A percentile compares a stretch with the other conserved stretches of the same genome.
Conservation (phyloP, 2,113 vertebrate genomes). For the Oostethus manadensis region DNA sequence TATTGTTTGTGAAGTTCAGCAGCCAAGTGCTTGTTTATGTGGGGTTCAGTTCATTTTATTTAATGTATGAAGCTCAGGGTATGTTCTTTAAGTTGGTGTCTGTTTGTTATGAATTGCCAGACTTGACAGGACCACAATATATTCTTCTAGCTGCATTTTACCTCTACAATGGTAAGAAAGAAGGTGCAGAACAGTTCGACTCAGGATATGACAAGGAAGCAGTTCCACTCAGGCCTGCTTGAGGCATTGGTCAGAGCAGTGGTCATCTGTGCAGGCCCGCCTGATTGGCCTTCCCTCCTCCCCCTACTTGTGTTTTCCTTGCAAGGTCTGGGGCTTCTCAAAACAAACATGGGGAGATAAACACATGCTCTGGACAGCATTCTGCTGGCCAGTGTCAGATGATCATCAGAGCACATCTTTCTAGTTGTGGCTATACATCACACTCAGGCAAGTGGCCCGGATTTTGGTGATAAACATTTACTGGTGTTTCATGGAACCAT, state of each 20-base stretch:
- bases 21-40: too few relatives aligned
- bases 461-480: conserved; percentile 50
- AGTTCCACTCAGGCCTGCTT: conserved; percentile 17
- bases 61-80: too few relatives aligned
- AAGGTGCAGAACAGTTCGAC: background rate
- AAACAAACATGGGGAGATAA: conserved; percentile 72
- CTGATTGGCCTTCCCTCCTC: conserved; percentile 53
- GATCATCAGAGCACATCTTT: conserved; percentile 61
- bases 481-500: conserved; percentile 24
- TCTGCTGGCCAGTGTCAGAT: conserved; percentile 65
- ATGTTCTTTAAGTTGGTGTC: too few relatives aligned
- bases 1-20: too few relatives aligned
- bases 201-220: background rate
- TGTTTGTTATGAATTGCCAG: too few relatives aligned
- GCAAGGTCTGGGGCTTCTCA: conserved; percentile 67
- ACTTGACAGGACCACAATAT: too few relatives aligned
- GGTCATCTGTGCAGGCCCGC: conserved; percentile 32
- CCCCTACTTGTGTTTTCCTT: conserved; percentile 65
- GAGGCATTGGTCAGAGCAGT: conserved; percentile 31
- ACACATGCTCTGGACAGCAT: conserved; percentile 64
- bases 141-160: background rate
- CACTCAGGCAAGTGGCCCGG: conserved; percentile 54
- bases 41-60: too few relatives aligned
- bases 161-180: background rate
- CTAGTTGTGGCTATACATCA: conserved; percentile 59